Evolutionary conservation across 2,888 invertebrate genomes (phyloP), one percentile per base, ranked within the genome.

Genomic region (Aporophyla lueneburgensis): DNA sequence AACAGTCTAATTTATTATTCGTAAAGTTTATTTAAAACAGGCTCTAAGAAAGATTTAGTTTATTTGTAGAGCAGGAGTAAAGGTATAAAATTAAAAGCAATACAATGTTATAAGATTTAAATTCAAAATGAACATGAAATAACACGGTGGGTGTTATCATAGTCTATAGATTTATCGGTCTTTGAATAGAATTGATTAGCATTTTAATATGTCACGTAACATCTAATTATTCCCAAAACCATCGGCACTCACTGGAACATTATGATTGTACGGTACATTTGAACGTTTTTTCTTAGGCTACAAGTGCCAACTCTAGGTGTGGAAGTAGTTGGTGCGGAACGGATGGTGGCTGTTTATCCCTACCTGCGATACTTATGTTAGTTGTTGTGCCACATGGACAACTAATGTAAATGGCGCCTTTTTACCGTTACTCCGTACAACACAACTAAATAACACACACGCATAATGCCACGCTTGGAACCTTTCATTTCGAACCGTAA

Each of bases 381-480:
- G 86, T 88, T 81, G 90, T 89, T 80, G 89, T 90, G 89, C 88
- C 88, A 91, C 91, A 91, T 91, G 90, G 91, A 91, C 90, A 90
- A 92, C 90, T 91, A 91, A 92, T 93, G 92, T 92, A 94, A 93
- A 94, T 93, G 93, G 92, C 91, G 92, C 86, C 86, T 90, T 86
- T 92, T 93, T 93, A 96, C 95, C 95, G 95, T 95, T 95, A 95
- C 89, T 79, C 88, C 85, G 91, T 90, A 90, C 90, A 93, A 91
- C 91, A 91, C 91, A 92, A 94, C 93, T 90, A 92, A 92, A 93
- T 92, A 92, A 92, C 93, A 90, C 88, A 90, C 91, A 91, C 90
- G 89, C 92, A 93, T 93, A 94, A 93, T 94, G 92, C 92, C 93
- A 93, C 90, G 89, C 88, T 90, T 85, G 87, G 82, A 89, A 90